Evolutionary conservation across 2,888 invertebrate genomes (phyloP).

Genomic region (Strigamia transsilvanica): DNA sequence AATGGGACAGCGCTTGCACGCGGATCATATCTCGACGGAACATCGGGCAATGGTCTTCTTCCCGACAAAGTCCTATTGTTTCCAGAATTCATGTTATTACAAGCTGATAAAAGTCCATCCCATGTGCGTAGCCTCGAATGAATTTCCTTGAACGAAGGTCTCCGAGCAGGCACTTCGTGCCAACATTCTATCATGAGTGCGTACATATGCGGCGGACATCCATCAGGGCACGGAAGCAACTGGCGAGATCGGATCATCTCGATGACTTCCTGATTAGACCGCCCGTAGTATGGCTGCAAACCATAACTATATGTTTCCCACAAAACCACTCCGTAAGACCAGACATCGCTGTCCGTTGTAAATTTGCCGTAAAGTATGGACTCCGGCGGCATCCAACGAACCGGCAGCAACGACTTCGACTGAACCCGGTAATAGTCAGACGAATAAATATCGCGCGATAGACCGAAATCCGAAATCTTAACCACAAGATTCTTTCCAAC

Average conservation of each 20-base stretch:
- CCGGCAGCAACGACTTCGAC: slow-evolving; percentile 90
- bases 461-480: slow-evolving; percentile 95
- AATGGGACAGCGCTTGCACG: neutral
- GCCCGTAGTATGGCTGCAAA: slow-evolving; percentile 90
- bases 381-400: slow-evolving; percentile 99
- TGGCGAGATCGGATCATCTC: slow-evolving; percentile 95
- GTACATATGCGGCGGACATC: slow-evolving; percentile 91
- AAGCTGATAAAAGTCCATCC: slow-evolving; percentile 63
- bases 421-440: slow-evolving; percentile 95
- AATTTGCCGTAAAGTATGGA: slow-evolving; percentile 97
- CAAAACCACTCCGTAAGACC: slow-evolving; percentile 97
- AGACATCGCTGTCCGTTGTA: slow-evolving; percentile 96
- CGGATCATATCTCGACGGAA: neutral
- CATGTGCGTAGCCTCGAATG: slow-evolving; percentile 81
- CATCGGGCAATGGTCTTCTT: neutral
- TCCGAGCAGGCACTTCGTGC: slow-evolving; percentile 89
- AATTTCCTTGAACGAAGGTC: slow-evolving; percentile 93
- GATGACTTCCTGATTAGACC: slow-evolving; percentile 96
- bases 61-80: no score
- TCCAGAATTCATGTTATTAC: slow-evolving; percentile 66
- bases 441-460: slow-evolving; percentile 86
- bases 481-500: slow-evolving; percentile 93
- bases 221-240: slow-evolving; percentile 88
- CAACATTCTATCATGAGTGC: slow-evolving; percentile 98
- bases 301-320: slow-evolving; percentile 99